Evolutionary conservation across 92 coral and sea anemone species (phyloP).

Genomic region (Epizoanthus rinbou): DNA sequence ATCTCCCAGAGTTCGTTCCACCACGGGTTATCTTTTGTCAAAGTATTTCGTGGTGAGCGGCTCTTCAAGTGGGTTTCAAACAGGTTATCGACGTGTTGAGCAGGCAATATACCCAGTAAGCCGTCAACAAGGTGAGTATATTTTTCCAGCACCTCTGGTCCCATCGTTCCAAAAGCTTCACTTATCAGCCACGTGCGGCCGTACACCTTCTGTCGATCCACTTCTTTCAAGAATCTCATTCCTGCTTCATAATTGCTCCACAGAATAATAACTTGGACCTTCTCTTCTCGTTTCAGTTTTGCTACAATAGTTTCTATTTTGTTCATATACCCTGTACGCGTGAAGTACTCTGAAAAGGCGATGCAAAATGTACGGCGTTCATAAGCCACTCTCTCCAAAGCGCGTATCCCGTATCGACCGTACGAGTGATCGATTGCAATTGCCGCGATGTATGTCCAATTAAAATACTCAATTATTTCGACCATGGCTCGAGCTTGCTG

Average conservation of each 20-base stretch:
- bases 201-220: slow-evolving; percentile 50
- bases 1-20: slow-evolving; percentile 69
- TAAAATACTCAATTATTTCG: slow-evolving; percentile 71
- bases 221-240: slow-evolving; percentile 66
- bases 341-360: slow-evolving; percentile 73
- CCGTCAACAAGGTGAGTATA: slow-evolving; percentile 62
- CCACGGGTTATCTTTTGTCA: slow-evolving; percentile 54
- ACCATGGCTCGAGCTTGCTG: slow-evolving; percentile 86
- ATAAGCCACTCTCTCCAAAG: slow-evolving; percentile 70
- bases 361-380: slow-evolving; percentile 66
- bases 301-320: slow-evolving; percentile 56
- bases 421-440: slow-evolving; percentile 77
- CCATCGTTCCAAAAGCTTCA: slow-evolving; percentile 70
- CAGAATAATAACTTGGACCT: slow-evolving; percentile 62
- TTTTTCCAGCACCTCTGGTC: slow-evolving; percentile 53
- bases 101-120: slow-evolving; percentile 68
- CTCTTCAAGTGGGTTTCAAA: slow-evolving; percentile 50
- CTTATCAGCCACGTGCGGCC: slow-evolving; percentile 78
- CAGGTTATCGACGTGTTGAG: slow-evolving; percentile 24
- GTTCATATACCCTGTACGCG: slow-evolving; percentile 62
- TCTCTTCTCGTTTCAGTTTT: slow-evolving; percentile 60
- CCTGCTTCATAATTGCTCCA: slow-evolving; percentile 73
- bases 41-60: slow-evolving; percentile 38
- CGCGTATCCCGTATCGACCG: slow-evolving; percentile 76
- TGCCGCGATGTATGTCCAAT: slow-evolving; percentile 77